phyloP scores from a whole-genome alignment of 2,797 vertebrate genomes.

The Galagoides demidoff region DNA sequence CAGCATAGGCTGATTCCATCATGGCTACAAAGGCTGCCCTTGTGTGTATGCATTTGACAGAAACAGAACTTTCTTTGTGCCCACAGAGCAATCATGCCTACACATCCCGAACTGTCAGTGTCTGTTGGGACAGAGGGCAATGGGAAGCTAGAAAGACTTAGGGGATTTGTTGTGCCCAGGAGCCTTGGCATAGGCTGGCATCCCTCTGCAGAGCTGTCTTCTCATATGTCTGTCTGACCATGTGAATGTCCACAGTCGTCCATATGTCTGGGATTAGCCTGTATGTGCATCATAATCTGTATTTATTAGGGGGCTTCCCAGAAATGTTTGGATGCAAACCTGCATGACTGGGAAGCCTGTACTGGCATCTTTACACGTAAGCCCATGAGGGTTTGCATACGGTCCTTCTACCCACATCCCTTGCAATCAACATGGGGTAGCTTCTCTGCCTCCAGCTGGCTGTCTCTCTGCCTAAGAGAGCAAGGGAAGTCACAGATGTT shows the following conservation, averaged over 20 bases:
- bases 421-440: not conserved
- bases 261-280: not conserved
- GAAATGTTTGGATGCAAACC: not conserved
- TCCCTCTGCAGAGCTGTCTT: not conserved
- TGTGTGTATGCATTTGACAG: not conserved
- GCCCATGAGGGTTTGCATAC: not conserved
- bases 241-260: not conserved
- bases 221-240: not conserved
- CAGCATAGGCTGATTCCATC: not conserved
- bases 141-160: rapidly evolving
- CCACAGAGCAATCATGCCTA: not conserved
- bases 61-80: not conserved
- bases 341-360: not conserved
- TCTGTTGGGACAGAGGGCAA: not conserved
- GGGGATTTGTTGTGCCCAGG: not conserved
- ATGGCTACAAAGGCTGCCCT: not conserved
- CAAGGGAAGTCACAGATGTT: not conserved
- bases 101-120: not conserved
- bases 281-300: not conserved
- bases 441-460: not conserved
- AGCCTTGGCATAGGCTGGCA: not conserved
- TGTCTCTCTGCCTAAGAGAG: not conserved
- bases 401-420: not conserved
- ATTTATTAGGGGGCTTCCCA: not conserved
- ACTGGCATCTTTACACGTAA: not conserved